Base-by-base conservation (phyloP, 2,888 invertebrate species). In the Sphecodes monilicornis region DNA sequence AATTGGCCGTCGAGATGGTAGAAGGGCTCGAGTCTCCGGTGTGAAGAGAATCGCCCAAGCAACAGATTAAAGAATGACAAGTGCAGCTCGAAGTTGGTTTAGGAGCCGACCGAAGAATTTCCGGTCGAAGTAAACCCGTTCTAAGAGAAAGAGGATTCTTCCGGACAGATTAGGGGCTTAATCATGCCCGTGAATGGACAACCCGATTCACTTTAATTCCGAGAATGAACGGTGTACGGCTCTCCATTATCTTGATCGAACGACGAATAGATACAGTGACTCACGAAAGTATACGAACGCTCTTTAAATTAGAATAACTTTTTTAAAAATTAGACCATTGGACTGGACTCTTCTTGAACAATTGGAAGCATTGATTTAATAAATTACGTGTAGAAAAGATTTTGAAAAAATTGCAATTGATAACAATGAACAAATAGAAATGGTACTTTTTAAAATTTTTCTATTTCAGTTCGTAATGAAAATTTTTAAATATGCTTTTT, bases 151-250 rank as follows among this genome's bases (percentile, higher is more conserved):
- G 64, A n/a, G 66, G 66, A 66, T 66, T 66, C 66, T 36, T 11
- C 36, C 22, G 32, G 22, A 4, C 36, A 39, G 66, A 66, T 66
- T 66, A 32, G 66, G 66, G 36, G 66, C 32, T 66, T 66, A 66
- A 66, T 66, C 36, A n/a, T 36, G 36, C 32, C 22, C 22, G n/a
- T 22, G 66, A 36, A 66, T 22, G 66, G 36, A n/a, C 36, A 39
- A 11, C n/a, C n/a, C 36, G 66, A 66, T 66, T 66, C 22, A 66
- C 22, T 66, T 66, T 66, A 10, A 66, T 66, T 66, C 36, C 36
- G 18, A 11, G 66, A 66, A 66, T 11, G 10, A 36, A 36, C 22
- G 66, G 36, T 22, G 11, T 11, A 36, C 10, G 18, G 32, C 3
- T 36, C 22, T 22, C 66, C 11, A 22, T 39, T 36, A 39, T 39